phyloP scores from a whole-genome alignment of 2,113 vertebrate species.

The Odontophorus gujanensis region DNA sequence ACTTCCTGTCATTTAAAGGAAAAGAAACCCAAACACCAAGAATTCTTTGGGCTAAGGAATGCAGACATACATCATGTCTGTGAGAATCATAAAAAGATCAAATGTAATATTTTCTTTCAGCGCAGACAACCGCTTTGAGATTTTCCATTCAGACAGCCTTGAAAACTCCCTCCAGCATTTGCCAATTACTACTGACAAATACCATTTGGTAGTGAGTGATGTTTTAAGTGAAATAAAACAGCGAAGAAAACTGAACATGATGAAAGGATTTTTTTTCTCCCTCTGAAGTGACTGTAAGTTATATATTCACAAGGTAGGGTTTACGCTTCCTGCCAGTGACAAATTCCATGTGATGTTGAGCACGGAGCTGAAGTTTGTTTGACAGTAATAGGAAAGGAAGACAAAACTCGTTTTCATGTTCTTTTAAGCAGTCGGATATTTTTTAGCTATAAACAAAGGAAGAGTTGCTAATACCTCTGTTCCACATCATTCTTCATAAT shows the following conservation, averaged over 20 bases:
- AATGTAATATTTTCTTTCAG: conserved; percentile 80
- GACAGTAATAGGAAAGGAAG: conserved; percentile 64
- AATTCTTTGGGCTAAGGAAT: conserved; percentile 74
- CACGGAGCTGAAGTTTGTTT: conserved; percentile 67
- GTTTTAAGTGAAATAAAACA: conserved; percentile 77
- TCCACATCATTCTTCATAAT: conserved; percentile 15
- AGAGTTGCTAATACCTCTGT: neutral
- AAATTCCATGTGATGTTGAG: conserved; percentile 54
- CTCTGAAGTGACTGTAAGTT: conserved; percentile 74
- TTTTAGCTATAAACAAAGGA: conserved; percentile 65
- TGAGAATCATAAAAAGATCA: conserved; percentile 78
- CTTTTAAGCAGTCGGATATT: conserved; percentile 55
- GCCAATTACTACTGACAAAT: conserved; percentile 79
- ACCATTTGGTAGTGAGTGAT: conserved; percentile 79
- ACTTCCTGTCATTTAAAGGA: conserved; percentile 67
- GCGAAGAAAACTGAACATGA: conserved; percentile 65
- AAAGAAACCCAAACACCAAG: conserved; percentile 63
- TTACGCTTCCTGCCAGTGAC: conserved; percentile 67
- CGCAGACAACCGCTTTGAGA: conserved; percentile 75
- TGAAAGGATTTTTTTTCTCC: conserved; percentile 76
- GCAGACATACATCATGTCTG: conserved; percentile 79
- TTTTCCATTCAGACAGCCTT: conserved; percentile 73
- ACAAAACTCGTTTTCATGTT: conserved; percentile 62
- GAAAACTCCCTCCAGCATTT: conserved; percentile 73
- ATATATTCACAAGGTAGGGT: conserved; percentile 46